Base-by-base conservation (phyloP, 2,888 invertebrate genomes). In the Cerastoderma edule region DNA sequence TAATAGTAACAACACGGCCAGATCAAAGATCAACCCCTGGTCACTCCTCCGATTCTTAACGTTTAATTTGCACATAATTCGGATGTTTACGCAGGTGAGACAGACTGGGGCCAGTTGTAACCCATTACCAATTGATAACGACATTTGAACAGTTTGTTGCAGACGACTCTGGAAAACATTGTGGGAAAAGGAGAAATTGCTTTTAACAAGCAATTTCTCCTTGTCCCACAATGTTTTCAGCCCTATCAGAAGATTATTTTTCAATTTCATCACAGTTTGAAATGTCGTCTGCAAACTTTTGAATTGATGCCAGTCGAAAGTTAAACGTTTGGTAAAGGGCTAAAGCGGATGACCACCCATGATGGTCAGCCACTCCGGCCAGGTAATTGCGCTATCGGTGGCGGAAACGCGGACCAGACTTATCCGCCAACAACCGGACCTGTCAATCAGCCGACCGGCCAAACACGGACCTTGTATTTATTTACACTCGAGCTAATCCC, bases 271-370 rank as follows among this genome's bases (percentile, higher is more conserved):
- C n/a, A n/a, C n/a, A n/a, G n/a, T n/a, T n/a, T n/a, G n/a, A n/a
- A n/a, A n/a, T n/a, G n/a, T n/a, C n/a, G n/a, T n/a, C n/a, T n/a
- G n/a, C n/a, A n/a, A n/a, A n/a, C n/a, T n/a, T n/a, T n/a, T n/a
- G n/a, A n/a, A n/a, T n/a, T n/a, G n/a, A n/a, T n/a, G n/a, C n/a
- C n/a, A n/a, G n/a, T n/a, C n/a, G n/a, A n/a, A n/a, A n/a, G n/a
- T n/a, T n/a, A n/a, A n/a, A n/a, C n/a, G n/a, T n/a, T n/a, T n/a
- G n/a, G n/a, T n/a, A n/a, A n/a, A n/a, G n/a, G 60, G 39, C 39
- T 39, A 22, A 39, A 60, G 39, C 60, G 60, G 27, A 27, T 71
- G 79, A 72, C 79, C 79, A 79, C 79, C 79, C 79, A 72, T 75
- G 22, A 35, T 65, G 65, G 2, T 28, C 65, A 48, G 44, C 6